Evolutionary conservation across 2,797 vertebrate species (phyloP), one percentile per base, ranked within the genome.

Genomic region (Hoplostethus mediterraneus): DNA sequence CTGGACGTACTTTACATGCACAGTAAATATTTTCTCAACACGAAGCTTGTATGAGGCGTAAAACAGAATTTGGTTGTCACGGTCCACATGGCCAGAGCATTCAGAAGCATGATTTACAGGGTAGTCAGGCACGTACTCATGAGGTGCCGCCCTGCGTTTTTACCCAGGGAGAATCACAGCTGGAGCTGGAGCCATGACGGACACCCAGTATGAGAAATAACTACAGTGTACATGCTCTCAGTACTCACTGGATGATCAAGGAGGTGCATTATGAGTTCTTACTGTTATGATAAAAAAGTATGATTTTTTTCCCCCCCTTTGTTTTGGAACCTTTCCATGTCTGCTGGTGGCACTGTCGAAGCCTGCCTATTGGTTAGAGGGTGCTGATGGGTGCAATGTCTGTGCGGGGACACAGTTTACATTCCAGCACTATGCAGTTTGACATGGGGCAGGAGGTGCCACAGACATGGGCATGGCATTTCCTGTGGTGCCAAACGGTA

Each of bases 1-100:
- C 77, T 67, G 84, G 58, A 77, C 36, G 63, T 64, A 72, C 80
- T 89, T 86, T 75, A 80, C 83, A 92, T 81, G 75, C 88, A 88
- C 81, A n/a, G 88, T 91, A 90, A 93, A 93, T 89, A 86, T 88
- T 89, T 93, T 86, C 80, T 80, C 84, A 90, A 78, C 73, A 55
- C 45, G 17, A 25, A 79, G 74, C 77, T 88, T 67, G 75, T 68
- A 76, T 66, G 49, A 86, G 73, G 76, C 52, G 71, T 81, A 88
- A 87, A 87, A 11, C 77, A 82, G 79, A 90, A 84, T 90, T 68
- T 25, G 49, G 67, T 72, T 38, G 69, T 79, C 63, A 61, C 70
- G 57, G 66, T 83, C 79, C 67, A 31, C 76, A 68, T 73, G 67
- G 75, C 68, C 51, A 7, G 48, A 77, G 59, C 68, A 63, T 67